Percentiles rank a stretch among this genome's conserved stretches.
Evolutionary conservation across 2,797 vertebrate genomes (phyloP).

Genomic region (Sparus aurata): DNA sequence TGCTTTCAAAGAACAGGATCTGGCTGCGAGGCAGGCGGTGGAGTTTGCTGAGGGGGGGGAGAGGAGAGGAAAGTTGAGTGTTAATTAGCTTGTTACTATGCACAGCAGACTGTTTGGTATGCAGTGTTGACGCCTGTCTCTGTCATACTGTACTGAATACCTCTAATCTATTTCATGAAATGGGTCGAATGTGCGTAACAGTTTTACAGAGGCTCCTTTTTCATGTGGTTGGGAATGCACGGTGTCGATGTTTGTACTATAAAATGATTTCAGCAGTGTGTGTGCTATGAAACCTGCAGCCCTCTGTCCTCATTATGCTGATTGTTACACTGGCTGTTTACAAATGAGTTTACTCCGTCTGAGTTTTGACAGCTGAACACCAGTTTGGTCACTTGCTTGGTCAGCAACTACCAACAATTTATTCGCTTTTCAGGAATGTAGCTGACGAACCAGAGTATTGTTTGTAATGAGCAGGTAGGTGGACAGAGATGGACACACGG

Average conservation of each 20-base stretch:
- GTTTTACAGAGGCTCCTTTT: constrained; percentile 17
- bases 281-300: not conserved
- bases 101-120: constrained; percentile 68
- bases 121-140: constrained; percentile 65
- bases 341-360: constrained; percentile 1
- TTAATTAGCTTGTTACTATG: constrained; percentile 77
- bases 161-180: constrained; percentile 55
- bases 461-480: not conserved
- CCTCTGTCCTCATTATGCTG: not conserved
- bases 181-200: constrained; percentile 55
- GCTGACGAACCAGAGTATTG: not conserved
- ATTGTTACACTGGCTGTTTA: constrained; percentile 13
- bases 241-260: constrained; percentile 27
- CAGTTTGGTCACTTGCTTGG: not conserved
- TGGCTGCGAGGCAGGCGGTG: constrained; percentile 59
- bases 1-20: constrained; percentile 79
- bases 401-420: not conserved
- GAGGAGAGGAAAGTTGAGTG: constrained; percentile 53
- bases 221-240: constrained; percentile 1
- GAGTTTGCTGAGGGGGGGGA: constrained; percentile 55
- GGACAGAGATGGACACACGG: not conserved
- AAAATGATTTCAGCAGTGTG: constrained; percentile 3
- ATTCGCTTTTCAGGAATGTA: not conserved
- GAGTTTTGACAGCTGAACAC: not conserved
- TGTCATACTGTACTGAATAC: constrained; percentile 58